These are phyloP conservation scores for Malaclemys terrapin DNA, from an alignment of 2,113 vertebrate species.

Conservation along the genomic window DNA sequence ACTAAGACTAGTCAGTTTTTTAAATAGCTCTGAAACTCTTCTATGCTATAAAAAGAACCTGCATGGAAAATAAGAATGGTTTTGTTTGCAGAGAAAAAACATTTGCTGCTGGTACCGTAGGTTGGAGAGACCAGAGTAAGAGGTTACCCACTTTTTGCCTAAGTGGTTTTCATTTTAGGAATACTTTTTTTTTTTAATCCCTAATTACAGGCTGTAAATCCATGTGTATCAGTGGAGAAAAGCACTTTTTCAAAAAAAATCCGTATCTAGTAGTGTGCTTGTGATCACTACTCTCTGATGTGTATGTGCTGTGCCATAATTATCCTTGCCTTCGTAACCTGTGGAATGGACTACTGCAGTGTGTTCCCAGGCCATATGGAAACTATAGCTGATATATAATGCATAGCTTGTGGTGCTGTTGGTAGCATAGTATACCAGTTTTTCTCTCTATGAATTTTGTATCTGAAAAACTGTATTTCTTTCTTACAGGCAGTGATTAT, in stretches of 20 bases:
- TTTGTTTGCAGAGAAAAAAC: background rate
- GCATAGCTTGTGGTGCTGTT: background rate
- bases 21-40: background rate
- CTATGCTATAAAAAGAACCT: background rate
- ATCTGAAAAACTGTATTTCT: accelerated
- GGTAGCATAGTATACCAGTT: background rate
- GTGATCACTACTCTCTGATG: background rate
- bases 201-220: background rate
- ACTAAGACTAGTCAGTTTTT: background rate
- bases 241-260: background rate
- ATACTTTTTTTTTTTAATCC: background rate
- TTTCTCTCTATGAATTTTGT: background rate
- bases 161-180: background rate
- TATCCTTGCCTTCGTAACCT: background rate
- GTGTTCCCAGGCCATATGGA: background rate
- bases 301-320: background rate
- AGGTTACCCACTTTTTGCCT: background rate
- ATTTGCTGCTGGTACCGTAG: background rate
- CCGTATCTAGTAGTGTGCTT: background rate
- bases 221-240: background rate
- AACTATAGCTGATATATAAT: background rate
- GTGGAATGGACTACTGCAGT: background rate
- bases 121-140: background rate
- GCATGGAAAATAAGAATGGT: background rate
- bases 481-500: background rate